These are phyloP conservation scores for Ptilorrhoa leucosticta DNA, from an alignment of 2,113 vertebrate species.

Conservation along the genomic window DNA sequence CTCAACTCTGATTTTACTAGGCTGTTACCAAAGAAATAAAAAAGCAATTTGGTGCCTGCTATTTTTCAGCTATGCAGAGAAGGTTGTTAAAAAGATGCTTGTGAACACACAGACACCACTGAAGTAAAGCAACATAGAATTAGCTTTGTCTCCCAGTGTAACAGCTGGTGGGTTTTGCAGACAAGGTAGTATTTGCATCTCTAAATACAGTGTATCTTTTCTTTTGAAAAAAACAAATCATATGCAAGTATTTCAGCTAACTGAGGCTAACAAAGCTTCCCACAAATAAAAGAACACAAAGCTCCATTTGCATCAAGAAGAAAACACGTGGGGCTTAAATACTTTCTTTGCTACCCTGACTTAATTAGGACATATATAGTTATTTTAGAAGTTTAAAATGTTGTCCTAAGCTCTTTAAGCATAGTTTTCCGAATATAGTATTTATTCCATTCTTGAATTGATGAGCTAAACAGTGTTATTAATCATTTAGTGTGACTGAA, in stretches of 20 bases:
- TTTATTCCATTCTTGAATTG: background rate
- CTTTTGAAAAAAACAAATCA: background rate
- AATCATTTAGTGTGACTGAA: background rate
- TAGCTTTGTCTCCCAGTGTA: background rate
- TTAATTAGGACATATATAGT: background rate
- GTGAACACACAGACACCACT: background rate
- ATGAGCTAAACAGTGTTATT: background rate
- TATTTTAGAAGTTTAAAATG: background rate
- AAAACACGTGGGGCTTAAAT: background rate
- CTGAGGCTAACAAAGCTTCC: slow-evolving; percentile 34
- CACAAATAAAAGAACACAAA: slow-evolving; percentile 39
- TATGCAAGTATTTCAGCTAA: slow-evolving; percentile 54
- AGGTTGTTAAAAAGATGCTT: background rate
- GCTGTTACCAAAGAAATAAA: background rate
- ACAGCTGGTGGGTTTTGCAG: slow-evolving; percentile 27
- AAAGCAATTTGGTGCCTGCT: background rate
- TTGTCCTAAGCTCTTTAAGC: background rate
- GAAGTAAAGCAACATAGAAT: slow-evolving; percentile 9
- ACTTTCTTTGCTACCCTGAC: background rate
- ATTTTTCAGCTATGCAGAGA: background rate
- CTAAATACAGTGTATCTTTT: slow-evolving; percentile 46
- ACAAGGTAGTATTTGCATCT: slow-evolving; percentile 51
- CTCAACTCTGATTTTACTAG: background rate
- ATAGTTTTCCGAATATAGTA: background rate
- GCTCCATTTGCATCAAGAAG: slow-evolving; percentile 27